Evolutionary conservation across 2,113 vertebrate genomes (phyloP).

Genomic region (Poecile atricapillus): DNA sequence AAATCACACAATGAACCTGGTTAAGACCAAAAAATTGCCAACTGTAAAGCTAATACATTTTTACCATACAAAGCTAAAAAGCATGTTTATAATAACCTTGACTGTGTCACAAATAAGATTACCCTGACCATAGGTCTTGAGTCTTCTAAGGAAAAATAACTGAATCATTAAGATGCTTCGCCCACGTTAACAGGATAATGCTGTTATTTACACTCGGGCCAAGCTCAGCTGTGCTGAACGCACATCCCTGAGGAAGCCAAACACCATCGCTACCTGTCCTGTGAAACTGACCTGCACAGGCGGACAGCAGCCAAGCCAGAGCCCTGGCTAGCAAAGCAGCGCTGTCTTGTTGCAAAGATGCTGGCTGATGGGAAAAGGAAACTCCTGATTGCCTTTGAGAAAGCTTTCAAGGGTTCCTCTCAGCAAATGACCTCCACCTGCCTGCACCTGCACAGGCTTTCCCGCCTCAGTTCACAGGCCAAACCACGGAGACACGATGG

Average conservation of each 20-base stretch:
- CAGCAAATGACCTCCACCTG: not conserved
- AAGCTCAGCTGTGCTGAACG: accelerated
- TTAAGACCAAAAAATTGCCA: not conserved
- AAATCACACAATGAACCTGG: not conserved
- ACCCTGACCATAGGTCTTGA: not conserved
- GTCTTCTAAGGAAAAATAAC: not conserved
- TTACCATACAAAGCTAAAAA: not conserved
- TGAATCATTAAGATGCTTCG: not conserved
- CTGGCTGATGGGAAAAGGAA: not conserved
- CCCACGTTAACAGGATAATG: accelerated
- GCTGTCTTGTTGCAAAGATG: accelerated
- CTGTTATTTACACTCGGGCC: not conserved
- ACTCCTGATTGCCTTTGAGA: not conserved
- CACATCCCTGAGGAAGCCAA: too few relatives aligned
- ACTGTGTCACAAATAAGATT: not conserved
- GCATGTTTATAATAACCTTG: not conserved
- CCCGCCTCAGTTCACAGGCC: not conserved
- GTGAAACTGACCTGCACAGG: not conserved
- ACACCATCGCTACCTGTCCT: not conserved
- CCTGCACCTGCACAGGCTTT: not conserved
- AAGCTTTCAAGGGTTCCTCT: too few relatives aligned
- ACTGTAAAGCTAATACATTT: not conserved
- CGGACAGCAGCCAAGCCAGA: not conserved
- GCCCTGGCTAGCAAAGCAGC: accelerated
- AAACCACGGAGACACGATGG: accelerated